Percentiles rank a stretch among this genome's conserved stretches.
Evolutionary conservation across 2,888 invertebrate species (phyloP).

Genomic region (Cactoblastis cactorum): DNA sequence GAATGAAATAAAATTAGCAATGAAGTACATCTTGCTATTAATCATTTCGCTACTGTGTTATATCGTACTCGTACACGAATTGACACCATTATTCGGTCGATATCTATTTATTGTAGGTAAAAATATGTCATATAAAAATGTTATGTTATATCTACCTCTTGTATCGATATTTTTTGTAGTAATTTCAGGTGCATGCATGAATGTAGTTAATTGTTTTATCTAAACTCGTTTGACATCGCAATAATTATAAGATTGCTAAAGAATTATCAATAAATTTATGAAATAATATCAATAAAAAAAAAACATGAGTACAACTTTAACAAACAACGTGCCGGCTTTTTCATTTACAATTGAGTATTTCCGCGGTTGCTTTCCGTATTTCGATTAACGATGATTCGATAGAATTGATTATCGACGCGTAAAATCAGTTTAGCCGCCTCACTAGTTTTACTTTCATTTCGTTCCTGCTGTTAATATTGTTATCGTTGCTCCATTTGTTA

Average conservation of each 20-base stretch:
- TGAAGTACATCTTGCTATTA: no score
- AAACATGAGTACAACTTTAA: not conserved
- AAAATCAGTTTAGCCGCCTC: constrained; percentile 54
- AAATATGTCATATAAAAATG: no score
- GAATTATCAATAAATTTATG: not conserved
- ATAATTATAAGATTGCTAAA: not conserved
- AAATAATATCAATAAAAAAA: not conserved
- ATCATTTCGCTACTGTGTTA: no score
- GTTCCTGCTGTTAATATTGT: constrained; percentile 28
- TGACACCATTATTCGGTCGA: no score
- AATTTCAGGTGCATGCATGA: constrained; percentile 1
- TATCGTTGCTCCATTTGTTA: constrained; percentile 47
- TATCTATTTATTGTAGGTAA: no score
- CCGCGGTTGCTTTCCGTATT: constrained; percentile 46
- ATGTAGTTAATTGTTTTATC: constrained; percentile 5
- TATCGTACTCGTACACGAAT: no score
- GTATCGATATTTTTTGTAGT: no score
- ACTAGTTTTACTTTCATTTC: constrained; percentile 41
- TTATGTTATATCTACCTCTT: no score
- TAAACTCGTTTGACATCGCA: not conserved
- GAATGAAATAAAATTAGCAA: not conserved
- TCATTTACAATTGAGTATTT: constrained; percentile 30
- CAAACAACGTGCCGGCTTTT: constrained; percentile 14
- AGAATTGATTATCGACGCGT: constrained; percentile 52
- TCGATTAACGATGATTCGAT: constrained; percentile 39